Evolutionary conservation across 1,140 invertebrate species (phyloP).

Genomic region (Bombus sibiricus): DNA sequence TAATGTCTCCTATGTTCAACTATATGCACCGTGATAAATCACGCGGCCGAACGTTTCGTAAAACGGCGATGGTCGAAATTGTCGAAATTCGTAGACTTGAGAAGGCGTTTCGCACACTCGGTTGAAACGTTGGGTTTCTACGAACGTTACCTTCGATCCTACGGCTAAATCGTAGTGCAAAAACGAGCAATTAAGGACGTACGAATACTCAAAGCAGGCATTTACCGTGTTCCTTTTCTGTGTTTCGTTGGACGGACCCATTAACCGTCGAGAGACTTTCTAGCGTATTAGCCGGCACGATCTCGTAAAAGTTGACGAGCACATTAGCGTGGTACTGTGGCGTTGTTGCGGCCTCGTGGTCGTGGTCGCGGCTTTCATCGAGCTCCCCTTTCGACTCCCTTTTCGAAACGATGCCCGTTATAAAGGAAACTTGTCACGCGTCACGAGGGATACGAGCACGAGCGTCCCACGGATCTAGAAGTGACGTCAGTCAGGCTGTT

Average conservation of each 20-base stretch:
- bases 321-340: constrained; percentile 31
- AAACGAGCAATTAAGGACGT: constrained; percentile 42
- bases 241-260: not conserved
- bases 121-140: not conserved
- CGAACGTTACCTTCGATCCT: constrained; percentile 5
- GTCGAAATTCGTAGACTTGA: not conserved
- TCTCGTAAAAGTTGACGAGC: constrained; percentile 45
- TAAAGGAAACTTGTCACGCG: constrained; percentile 55
- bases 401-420: constrained; percentile 32
- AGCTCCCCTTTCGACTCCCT: not conserved
- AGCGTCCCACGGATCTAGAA: constrained; percentile 35
- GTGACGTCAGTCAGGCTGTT: constrained; percentile 50
- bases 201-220: constrained; percentile 11
- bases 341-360: not conserved
- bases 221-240: constrained; percentile 8
- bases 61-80: not conserved
- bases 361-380: constrained; percentile 24
- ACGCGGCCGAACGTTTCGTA: not conserved
- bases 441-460: not conserved
- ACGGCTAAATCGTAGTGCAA: constrained; percentile 15
- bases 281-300: constrained; percentile 31
- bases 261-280: constrained; percentile 24
- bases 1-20: not conserved
- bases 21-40: not conserved
- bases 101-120: not conserved